Percentiles rank a stretch among this genome's conserved stretches.
phyloP scores from a whole-genome alignment of 1,140 invertebrate species.

The Scaptomyza graminum region DNA sequence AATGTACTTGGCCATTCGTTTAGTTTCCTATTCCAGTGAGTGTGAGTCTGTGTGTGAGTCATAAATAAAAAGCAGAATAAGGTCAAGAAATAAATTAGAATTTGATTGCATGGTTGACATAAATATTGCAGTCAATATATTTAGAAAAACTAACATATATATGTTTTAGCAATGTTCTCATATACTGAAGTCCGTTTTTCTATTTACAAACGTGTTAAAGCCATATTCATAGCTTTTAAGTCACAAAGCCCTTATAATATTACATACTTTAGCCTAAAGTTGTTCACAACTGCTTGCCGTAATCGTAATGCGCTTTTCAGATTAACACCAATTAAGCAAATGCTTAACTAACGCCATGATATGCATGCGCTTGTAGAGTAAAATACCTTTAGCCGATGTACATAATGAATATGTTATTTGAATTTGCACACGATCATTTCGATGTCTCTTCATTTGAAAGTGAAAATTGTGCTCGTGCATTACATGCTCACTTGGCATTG shows the following conservation, averaged over 20 bases:
- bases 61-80: slow-evolving; percentile 52
- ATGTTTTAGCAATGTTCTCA: too few relatives aligned
- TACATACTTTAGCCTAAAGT: background rate
- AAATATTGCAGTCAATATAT: slow-evolving; percentile 6
- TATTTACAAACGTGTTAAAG: background rate
- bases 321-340: slow-evolving; percentile 36
- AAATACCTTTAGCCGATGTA: too few relatives aligned
- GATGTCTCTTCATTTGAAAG: slow-evolving; percentile 52
- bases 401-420: slow-evolving; percentile 47
- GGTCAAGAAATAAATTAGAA: slow-evolving; percentile 55
- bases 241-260: slow-evolving; percentile 1
- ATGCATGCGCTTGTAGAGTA: background rate
- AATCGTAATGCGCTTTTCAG: slow-evolving; percentile 26
- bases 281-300: background rate
- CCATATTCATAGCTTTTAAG: background rate
- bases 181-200: background rate
- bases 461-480: slow-evolving; percentile 57
- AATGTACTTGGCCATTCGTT: slow-evolving; percentile 26
- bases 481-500: slow-evolving; percentile 63
- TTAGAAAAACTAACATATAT: background rate
- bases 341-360: slow-evolving; percentile 21
- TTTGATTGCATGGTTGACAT: slow-evolving; percentile 44
- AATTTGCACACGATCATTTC: slow-evolving; percentile 56
- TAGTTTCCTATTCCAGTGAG: background rate
- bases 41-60: slow-evolving; percentile 19